Conservation (phyloP, 1,140 invertebrate genomes). For the Cryptotermes secundus region DNA sequence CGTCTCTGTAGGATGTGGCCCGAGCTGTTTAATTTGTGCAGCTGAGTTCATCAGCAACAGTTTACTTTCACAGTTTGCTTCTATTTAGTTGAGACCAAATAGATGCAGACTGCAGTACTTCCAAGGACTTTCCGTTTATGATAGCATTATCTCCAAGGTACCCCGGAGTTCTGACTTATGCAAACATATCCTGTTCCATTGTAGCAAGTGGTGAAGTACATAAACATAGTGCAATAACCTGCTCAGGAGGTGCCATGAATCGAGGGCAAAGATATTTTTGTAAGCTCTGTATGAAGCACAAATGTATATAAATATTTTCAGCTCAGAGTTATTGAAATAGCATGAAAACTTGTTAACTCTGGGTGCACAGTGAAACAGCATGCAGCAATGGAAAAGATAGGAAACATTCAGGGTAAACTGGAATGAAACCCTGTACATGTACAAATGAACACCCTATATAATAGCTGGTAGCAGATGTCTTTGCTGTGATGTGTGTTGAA, state of each 20-base stretch:
- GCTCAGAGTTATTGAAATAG: neutral
- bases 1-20: neutral
- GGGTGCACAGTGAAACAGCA: neutral
- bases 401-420: too few relatives aligned
- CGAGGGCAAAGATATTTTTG: slow-evolving; percentile 22
- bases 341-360: neutral
- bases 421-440: too few relatives aligned
- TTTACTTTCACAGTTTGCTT: neutral
- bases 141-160: neutral
- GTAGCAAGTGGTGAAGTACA: neutral
- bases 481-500: too few relatives aligned
- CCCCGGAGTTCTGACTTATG: neutral
- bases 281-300: slow-evolving; percentile 24
- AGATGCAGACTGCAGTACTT: neutral
- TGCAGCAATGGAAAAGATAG: too few relatives aligned
- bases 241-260: slow-evolving; percentile 23
- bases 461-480: too few relatives aligned
- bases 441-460: too few relatives aligned
- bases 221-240: slow-evolving; percentile 17
- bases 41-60: neutral
- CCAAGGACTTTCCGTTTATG: neutral
- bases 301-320: slow-evolving; percentile 26
- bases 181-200: neutral
- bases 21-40: neutral
- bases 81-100: neutral